Evolutionary conservation across 2,888 invertebrate species (phyloP).

Genomic region (Oscheius sp.): DNA sequence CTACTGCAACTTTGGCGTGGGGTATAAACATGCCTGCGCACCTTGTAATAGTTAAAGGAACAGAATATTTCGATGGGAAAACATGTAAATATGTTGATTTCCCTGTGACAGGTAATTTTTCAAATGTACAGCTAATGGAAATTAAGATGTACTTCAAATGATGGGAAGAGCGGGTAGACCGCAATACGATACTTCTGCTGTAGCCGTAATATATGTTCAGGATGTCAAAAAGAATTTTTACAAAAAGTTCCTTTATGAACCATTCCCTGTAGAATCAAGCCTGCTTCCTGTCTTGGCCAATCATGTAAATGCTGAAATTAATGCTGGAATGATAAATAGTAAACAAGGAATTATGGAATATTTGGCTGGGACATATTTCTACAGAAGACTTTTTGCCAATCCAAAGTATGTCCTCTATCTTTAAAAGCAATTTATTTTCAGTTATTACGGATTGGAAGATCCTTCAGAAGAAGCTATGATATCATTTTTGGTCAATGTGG

Average conservation of each 20-base stretch:
- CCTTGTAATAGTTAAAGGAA: slow-evolving; percentile 83
- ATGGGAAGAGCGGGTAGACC: slow-evolving; percentile 98
- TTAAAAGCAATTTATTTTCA: slow-evolving; percentile 64
- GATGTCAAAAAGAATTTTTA: slow-evolving; percentile 95
- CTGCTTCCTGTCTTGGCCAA: slow-evolving; percentile 90
- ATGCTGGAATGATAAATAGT: slow-evolving; percentile 89
- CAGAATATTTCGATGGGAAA: slow-evolving; percentile 98
- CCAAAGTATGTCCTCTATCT: slow-evolving; percentile 77
- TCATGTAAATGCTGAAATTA: slow-evolving; percentile 93
- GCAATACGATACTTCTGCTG: slow-evolving; percentile 90
- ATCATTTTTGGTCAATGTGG: slow-evolving; percentile 83
- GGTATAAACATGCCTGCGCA: slow-evolving; percentile 99
- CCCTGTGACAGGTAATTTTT: slow-evolving; percentile 85
- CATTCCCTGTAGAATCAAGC: slow-evolving; percentile 97
- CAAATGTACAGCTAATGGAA: neutral
- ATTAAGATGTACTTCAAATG: slow-evolving; percentile 94
- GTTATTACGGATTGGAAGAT: slow-evolving; percentile 86
- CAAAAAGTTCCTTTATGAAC: slow-evolving; percentile 97
- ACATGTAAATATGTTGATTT: slow-evolving; percentile 96
- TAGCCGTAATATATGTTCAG: slow-evolving; percentile 82
- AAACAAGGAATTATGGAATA: slow-evolving; percentile 86
- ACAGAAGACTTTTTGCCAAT: slow-evolving; percentile 89
- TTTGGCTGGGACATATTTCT: slow-evolving; percentile 98
- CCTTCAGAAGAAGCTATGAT: slow-evolving; percentile 77
- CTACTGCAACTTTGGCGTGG: slow-evolving; percentile 98